Evolutionary conservation across 2,797 vertebrate genomes (phyloP).

Genomic region (Scyliorhinus canicula): DNA sequence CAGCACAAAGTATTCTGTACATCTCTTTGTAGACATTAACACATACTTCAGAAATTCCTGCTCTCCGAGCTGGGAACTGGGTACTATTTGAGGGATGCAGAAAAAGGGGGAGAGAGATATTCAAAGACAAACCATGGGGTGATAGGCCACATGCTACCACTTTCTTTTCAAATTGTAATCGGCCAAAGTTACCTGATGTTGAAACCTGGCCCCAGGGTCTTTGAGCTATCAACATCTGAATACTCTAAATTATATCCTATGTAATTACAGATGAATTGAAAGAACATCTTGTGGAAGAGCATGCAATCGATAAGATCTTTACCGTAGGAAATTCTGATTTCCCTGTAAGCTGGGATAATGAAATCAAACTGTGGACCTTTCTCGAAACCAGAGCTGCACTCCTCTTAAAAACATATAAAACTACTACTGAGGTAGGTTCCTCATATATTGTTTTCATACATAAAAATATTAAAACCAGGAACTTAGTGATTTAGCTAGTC

Average conservation of each 20-base stretch:
- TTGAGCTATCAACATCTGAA: slow-evolving; percentile 5
- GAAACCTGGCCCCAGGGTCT: neutral
- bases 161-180: slow-evolving; percentile 21
- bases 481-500: neutral
- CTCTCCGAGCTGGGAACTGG: neutral
- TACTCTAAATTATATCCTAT: slow-evolving; percentile 1
- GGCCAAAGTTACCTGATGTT: neutral
- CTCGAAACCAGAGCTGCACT: slow-evolving; percentile 87
- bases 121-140: neutral
- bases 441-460: neutral
- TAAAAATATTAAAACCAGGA: neutral
- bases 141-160: neutral
- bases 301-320: slow-evolving; percentile 87
- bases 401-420: slow-evolving; percentile 91
- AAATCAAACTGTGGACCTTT: slow-evolving; percentile 96
- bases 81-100: neutral
- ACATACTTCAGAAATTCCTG: neutral
- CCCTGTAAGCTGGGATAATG: slow-evolving; percentile 97
- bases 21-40: neutral
- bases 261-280: slow-evolving; percentile 78
- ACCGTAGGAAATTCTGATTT: slow-evolving; percentile 89
- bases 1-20: neutral
- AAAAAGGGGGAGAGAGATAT: neutral
- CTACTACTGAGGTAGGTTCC: slow-evolving; percentile 74
- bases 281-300: slow-evolving; percentile 83